Conservation (phyloP, 2,888 invertebrate species). For the Zaprionus obscuricornis region DNA sequence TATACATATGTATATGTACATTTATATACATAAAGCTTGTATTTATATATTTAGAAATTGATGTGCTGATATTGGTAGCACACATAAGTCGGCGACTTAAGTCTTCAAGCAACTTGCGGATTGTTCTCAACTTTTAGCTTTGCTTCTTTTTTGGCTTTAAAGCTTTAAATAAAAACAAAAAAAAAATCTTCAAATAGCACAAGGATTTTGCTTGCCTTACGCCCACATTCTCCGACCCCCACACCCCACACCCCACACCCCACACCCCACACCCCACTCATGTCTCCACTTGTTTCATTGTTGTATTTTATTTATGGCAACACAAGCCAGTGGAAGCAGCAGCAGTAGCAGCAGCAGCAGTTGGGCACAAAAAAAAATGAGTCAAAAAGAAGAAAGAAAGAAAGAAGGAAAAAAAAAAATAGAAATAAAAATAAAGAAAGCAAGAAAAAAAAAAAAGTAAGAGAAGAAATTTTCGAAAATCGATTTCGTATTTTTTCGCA, state of each 20-base stretch:
- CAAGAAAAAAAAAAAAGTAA: constrained; percentile 1
- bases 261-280: too few species aligned
- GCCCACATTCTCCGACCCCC: too few species aligned
- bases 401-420: background rate
- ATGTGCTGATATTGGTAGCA: constrained; percentile 1
- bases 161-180: constrained; percentile 28
- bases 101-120: too few species aligned
- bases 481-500: constrained; percentile 71
- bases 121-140: constrained; percentile 26
- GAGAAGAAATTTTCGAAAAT: constrained; percentile 54
- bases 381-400: background rate
- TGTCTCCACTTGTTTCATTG: too few species aligned
- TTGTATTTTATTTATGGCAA: constrained; percentile 63
- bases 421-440: background rate
- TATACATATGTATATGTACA: too few species aligned
- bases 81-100: too few species aligned
- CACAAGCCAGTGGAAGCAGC: too few species aligned
- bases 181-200: too few species aligned
- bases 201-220: constrained; percentile 14
- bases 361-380: too few species aligned
- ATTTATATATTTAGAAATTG: too few species aligned
- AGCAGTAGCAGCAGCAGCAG: constrained; percentile 18
- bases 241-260: background rate
- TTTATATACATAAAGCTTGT: constrained; percentile 4
- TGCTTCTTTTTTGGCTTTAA: constrained; percentile 22